Base-by-base conservation (phyloP, 2,797 vertebrate species). In the Argya squamiceps region DNA sequence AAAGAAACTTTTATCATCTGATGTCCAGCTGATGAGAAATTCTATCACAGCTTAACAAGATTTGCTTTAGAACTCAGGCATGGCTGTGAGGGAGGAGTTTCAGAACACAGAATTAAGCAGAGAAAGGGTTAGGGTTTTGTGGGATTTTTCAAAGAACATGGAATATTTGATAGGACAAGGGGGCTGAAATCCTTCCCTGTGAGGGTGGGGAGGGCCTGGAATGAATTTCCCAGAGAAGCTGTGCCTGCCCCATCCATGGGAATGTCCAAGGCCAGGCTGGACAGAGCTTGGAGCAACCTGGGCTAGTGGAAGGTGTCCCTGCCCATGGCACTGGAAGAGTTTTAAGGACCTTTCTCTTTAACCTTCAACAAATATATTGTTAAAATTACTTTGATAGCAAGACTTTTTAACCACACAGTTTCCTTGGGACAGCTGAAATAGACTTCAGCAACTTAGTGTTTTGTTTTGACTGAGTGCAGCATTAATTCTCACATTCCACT, bases 221-320 rank as follows among this genome's bases (percentile, higher is more conserved):
- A 50, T 9, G 20, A 22, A 1, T 37, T 11, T 11, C 36, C 36
- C 32, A 71, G n/a, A 30, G 36, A 7, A 71, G 27, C 15, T 64
- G 59, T 37, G 84, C 5, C 44, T 50, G 44, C 20, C 23, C 16
- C 67, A 37, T 21, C 15, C 29, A 20, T 65, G 44, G 44, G 0
- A 58, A 11, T 15, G n/a, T 10, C 50, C 59, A 71, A 71, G 2
- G 44, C 19, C n/a, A 44, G 32, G 19, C 0, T 58, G 59, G 36
- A 49, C 0, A 1, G 18, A 27, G 34, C 8, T 63, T 49, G 84
- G 37, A 44, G 29, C 16, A 44, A 0, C 6, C n/a, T 43, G 44
- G 44, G 23, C 4, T 2, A n/a, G 37, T 6, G 50, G 27, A n/a
- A 71, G 7, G 12, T 32, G 27, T 23, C 50, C 15, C 43, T 56